phyloP scores from a whole-genome alignment of 2,888 invertebrate species.

The Phortica magna region DNA sequence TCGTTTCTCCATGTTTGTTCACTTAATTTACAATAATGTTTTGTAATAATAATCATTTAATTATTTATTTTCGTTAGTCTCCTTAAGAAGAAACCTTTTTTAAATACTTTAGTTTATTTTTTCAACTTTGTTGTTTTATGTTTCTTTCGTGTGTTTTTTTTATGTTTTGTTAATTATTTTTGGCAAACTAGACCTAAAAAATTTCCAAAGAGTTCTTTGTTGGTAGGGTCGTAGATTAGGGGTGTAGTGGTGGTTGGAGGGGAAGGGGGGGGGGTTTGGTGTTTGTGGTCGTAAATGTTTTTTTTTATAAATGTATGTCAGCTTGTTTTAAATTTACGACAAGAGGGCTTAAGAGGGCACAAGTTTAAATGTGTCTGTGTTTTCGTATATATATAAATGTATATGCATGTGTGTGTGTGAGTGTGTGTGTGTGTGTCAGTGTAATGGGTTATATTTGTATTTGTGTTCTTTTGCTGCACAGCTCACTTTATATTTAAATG shows the following conservation, averaged over 20 bases:
- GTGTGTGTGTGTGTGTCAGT: constrained; percentile 52
- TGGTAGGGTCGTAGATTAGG: constrained; percentile 7
- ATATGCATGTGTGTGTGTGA: constrained; percentile 39
- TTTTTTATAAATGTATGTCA: constrained; percentile 52
- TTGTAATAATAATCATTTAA: constrained; percentile 61
- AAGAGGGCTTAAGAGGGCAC: no score
- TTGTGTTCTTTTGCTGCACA: constrained; percentile 2
- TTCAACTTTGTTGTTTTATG: constrained; percentile 28
- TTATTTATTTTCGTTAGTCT: constrained; percentile 28
- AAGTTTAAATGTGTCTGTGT: not conserved
- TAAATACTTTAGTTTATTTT: constrained; percentile 42
- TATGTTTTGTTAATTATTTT: constrained; percentile 44
- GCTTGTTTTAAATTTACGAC: constrained; percentile 23
- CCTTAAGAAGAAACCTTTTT: constrained; percentile 38
- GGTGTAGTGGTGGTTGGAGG: constrained; percentile 2
- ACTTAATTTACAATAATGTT: constrained; percentile 74
- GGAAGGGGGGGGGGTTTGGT: constrained; percentile 23
- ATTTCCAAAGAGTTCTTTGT: constrained; percentile 52
- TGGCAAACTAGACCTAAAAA: constrained; percentile 60
- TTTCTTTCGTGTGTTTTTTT: constrained; percentile 30
- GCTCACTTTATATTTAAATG: constrained; percentile 35
- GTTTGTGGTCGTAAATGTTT: no score
- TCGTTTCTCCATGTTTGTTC: constrained; percentile 33
- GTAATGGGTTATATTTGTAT: no score
- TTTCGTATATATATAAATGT: constrained; percentile 41